phyloP scores from a whole-genome alignment of 1,140 invertebrate genomes.

The Scaptomyza pallida region DNA sequence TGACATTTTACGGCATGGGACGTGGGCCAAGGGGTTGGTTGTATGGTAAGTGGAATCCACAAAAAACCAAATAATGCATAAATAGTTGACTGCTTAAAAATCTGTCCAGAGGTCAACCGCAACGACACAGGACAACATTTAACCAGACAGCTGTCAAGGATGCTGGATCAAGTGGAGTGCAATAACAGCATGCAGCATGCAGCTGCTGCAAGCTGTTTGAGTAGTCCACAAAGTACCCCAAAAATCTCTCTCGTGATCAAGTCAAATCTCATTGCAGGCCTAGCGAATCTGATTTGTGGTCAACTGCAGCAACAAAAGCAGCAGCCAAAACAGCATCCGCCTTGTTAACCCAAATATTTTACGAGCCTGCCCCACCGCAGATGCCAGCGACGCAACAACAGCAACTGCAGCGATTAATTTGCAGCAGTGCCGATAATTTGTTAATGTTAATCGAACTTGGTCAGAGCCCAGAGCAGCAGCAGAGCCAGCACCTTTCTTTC shows the following conservation, averaged over 20 bases:
- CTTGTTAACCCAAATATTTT: constrained; percentile 69
- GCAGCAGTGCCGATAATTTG: constrained; percentile 71
- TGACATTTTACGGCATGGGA: constrained; percentile 74
- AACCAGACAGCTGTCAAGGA: constrained; percentile 62
- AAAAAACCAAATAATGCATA: constrained; percentile 37
- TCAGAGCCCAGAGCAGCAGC: constrained; percentile 29
- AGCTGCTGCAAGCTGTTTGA: constrained; percentile 74
- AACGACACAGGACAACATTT: constrained; percentile 54
- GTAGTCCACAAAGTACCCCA: constrained; percentile 17
- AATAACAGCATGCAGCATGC: constrained; percentile 29
- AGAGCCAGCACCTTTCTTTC: no score
- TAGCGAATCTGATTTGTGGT: constrained; percentile 79
- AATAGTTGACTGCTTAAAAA: constrained; percentile 60
- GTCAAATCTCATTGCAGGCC: constrained; percentile 60
- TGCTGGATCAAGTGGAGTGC: constrained; percentile 44
- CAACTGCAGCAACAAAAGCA: constrained; percentile 39
- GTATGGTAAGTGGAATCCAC: neutral
- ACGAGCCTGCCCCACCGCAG: constrained; percentile 27
- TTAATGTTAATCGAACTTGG: constrained; percentile 64
- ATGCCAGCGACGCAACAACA: constrained; percentile 24
- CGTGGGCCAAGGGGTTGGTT: constrained; percentile 16
- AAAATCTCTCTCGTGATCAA: constrained; percentile 30
- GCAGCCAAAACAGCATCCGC: constrained; percentile 19
- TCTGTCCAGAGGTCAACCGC: constrained; percentile 60
- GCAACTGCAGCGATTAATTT: constrained; percentile 68